Conservation (phyloP, 2,113 vertebrate species). For the Phylloscopus trochiloides region DNA sequence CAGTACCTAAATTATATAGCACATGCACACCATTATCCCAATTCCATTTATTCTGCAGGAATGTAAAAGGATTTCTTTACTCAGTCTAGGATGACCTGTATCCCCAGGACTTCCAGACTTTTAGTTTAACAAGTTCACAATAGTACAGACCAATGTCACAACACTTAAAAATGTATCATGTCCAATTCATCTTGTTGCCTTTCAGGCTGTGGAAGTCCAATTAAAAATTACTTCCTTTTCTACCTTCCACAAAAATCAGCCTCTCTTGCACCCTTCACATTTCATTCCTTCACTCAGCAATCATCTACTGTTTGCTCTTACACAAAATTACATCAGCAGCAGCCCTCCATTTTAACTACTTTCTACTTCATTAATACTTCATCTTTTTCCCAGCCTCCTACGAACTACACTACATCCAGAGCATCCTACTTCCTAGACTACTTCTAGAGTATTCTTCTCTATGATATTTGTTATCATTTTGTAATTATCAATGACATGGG, state of each 20-base stretch:
- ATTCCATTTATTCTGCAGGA: background rate
- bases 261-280: background rate
- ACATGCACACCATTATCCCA: background rate
- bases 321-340: background rate
- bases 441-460: background rate
- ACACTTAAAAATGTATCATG: background rate
- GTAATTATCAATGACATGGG: background rate
- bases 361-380: background rate
- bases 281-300: background rate
- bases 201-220: background rate
- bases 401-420: background rate
- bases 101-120: background rate
- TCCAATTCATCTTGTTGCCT: background rate
- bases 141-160: background rate
- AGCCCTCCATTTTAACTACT: background rate
- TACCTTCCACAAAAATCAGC: background rate
- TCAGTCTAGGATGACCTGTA: background rate
- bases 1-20: background rate
- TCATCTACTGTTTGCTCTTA: background rate
- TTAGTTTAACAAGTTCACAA: background rate
- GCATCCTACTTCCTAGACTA: background rate
- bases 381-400: background rate
- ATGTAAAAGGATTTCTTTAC: background rate
- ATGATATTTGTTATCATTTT: background rate
- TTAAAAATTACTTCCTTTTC: background rate